Evolutionary conservation across 2,113 vertebrate species (phyloP), one percentile per base, ranked within the genome.

Genomic region (Dasyornis broadbenti): DNA sequence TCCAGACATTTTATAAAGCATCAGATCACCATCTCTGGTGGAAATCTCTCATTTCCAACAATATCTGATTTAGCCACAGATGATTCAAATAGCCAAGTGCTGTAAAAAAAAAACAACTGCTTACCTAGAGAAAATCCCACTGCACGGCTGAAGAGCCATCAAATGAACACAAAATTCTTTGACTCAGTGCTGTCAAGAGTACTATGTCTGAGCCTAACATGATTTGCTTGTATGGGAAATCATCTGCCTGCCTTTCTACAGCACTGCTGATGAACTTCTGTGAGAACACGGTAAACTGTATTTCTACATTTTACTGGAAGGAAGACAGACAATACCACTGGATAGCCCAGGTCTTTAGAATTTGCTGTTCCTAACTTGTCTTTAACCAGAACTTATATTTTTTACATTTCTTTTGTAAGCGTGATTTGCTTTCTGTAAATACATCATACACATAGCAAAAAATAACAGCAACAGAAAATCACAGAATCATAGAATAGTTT

Each of bases 61-160:
- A 47, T 44, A 87, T 76, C 27, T 59, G 45, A 54, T 76, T 37
- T 63, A 64, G 70, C 3, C 11, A 35, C 57, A 76, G 42, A 39
- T 9, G 11, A 95, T 50, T 79, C 35, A 42, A 66, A 57, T 23
- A 77, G 50, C 33, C n/a, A 80, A 72, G 45, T 33, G 27, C 68
- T 72, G 56, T 83, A 37, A 71, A 76, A 70, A 47, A 59, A 52
- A 52, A 89, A 53, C 5, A 31, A 3, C 24, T 56, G 93, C 73
- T 95, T 71, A 92, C 68, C 94, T 85, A 82, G 78, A 94, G 82
- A 93, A 89, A 83, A 90, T 56, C 24, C n/a, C 44, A 42, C 22
- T 39, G 54, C 66, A 70, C 30, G 86, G 82, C 68, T 78, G 56
- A 90, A 80, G 22, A 89, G 60, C 47, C 47, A 75, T 68, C 64